A percentile compares a stretch with the other conserved stretches of the same genome.
Conservation (phyloP, 2,113 vertebrate genomes). For the Chaenocephalus aceratus region DNA sequence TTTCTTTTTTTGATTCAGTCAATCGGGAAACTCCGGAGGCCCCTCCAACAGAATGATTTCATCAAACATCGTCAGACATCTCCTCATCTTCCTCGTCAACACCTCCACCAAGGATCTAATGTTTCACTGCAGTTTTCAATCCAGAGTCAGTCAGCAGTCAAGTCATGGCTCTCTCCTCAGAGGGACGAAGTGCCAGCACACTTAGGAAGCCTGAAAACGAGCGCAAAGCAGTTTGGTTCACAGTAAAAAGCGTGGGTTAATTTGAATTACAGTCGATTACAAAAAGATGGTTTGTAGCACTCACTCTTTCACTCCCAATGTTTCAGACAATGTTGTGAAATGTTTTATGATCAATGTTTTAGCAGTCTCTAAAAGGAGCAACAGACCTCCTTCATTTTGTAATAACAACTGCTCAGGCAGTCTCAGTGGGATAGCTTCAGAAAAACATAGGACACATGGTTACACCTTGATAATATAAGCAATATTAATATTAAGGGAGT, state of each 20-base stretch:
- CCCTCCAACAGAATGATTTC: conserved; percentile 77
- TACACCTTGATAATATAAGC: no score
- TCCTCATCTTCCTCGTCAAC: not conserved
- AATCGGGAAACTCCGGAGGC: conserved; percentile 81
- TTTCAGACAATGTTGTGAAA: not conserved
- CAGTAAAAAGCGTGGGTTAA: not conserved
- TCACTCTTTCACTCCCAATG: not conserved
- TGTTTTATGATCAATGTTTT: not conserved
- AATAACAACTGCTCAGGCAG: not conserved
- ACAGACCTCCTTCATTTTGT: not conserved
- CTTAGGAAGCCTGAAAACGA: not conserved
- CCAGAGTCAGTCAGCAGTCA: not conserved
- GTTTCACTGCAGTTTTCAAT: conserved; percentile 4
- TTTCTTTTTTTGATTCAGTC: conserved; percentile 67
- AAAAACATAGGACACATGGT: not conserved
- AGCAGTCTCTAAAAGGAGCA: not conserved
- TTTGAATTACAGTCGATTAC: not conserved
- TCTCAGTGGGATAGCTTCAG: not conserved
- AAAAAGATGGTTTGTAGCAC: not conserved
- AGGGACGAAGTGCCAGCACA: not conserved
- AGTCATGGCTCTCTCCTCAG: not conserved
- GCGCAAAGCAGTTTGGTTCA: not conserved
- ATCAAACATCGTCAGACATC: conserved; percentile 8
- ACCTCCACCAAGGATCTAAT: not conserved
- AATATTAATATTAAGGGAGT: not conserved